Percentiles rank a stretch among this genome's conserved stretches.
Conservation (phyloP, 2,888 invertebrate species). For the Parnassius apollo region DNA sequence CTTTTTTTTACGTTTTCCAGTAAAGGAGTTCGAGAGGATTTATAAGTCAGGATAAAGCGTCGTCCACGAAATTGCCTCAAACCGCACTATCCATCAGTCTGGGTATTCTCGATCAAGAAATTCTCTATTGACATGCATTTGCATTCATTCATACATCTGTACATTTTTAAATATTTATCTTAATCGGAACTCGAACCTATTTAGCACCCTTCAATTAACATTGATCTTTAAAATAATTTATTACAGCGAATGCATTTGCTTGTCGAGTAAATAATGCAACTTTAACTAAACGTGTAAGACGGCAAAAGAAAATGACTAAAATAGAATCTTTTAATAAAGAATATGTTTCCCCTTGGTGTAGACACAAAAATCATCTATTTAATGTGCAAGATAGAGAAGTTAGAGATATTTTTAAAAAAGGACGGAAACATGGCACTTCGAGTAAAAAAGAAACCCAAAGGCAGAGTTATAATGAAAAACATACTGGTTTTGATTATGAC, state of each 20-base stretch:
- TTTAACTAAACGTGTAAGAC: slow-evolving; percentile 2
- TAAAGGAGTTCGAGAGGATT: too few relatives aligned
- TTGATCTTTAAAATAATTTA: neutral
- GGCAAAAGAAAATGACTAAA: slow-evolving; percentile 1
- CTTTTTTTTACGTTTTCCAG: too few relatives aligned
- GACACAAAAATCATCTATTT: slow-evolving; percentile 30
- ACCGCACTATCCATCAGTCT: too few relatives aligned
- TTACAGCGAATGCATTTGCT: neutral
- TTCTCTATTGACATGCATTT: too few relatives aligned
- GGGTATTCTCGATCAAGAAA: too few relatives aligned
- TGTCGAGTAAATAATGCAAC: slow-evolving; percentile 3
- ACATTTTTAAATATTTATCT: too few relatives aligned
- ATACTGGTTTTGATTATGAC: neutral
- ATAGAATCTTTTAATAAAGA: slow-evolving; percentile 18
- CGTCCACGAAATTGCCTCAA: too few relatives aligned
- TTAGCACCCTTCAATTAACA: too few relatives aligned
- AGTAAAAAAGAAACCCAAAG: neutral
- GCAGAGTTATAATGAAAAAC: slow-evolving; percentile 1
- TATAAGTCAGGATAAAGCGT: too few relatives aligned
- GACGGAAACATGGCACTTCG: slow-evolving; percentile 12
- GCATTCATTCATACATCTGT: too few relatives aligned
- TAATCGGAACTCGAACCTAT: too few relatives aligned
- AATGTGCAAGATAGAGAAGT: slow-evolving; percentile 22
- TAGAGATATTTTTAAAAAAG: slow-evolving; percentile 26
- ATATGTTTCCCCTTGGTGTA: slow-evolving; percentile 35